Conservation (phyloP, 2,888 invertebrate species). For the Drosophila borborema region DNA sequence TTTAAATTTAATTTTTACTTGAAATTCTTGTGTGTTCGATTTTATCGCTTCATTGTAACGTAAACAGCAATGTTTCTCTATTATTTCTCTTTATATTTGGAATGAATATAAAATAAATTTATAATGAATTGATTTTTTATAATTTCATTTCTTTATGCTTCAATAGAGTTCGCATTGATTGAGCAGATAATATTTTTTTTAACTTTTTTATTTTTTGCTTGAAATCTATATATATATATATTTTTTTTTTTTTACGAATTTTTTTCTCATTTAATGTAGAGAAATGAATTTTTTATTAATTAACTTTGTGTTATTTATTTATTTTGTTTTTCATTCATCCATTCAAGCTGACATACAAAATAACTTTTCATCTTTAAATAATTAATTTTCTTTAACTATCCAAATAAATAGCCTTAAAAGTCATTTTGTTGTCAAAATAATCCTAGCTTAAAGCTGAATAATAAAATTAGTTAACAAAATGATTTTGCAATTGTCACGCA, state of each 20-base stretch:
- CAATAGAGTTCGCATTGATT: background rate
- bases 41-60: no score
- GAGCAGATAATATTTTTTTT: background rate
- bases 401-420: background rate
- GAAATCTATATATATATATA: no score
- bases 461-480: background rate
- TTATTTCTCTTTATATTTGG: background rate
- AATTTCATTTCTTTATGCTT: background rate
- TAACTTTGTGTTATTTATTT: background rate
- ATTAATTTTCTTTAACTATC: background rate
- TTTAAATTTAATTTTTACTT: background rate
- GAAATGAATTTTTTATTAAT: background rate
- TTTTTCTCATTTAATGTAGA: background rate
- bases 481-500: conserved; percentile 24
- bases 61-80: no score
- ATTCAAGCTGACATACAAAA: no score
- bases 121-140: background rate
- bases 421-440: background rate
- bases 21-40: background rate
- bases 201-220: background rate
- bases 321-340: no score
- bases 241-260: background rate
- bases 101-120: background rate
- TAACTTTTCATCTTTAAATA: background rate
- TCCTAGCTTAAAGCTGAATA: background rate